Conservation (phyloP, 2,113 vertebrate genomes). For the Camelus dromedarius region DNA sequence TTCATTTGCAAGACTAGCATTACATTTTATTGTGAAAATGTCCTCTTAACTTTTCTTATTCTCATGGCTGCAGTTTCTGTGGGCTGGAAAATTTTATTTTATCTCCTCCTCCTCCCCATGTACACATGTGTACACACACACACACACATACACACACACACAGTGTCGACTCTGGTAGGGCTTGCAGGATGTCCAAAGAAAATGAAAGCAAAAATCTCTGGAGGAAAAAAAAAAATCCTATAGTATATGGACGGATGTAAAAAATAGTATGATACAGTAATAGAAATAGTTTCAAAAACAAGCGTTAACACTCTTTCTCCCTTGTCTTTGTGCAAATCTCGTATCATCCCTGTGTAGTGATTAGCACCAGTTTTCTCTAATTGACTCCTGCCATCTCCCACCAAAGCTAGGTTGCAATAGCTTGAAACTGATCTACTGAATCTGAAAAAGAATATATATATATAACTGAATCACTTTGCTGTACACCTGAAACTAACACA, state of each 20-base stretch:
- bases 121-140: not conserved
- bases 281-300: not conserved
- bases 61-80: not conserved
- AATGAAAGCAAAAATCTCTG: not conserved
- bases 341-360: not conserved
- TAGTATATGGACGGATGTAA: not conserved
- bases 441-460: too few species aligned
- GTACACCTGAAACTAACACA: too few species aligned
- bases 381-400: not conserved
- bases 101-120: not conserved
- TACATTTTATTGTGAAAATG: slow-evolving; percentile 46
- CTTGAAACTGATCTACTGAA: not conserved
- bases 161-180: not conserved
- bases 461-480: too few species aligned
- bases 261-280: not conserved
- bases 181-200: not conserved
- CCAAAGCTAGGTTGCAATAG: not conserved
- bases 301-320: not conserved
- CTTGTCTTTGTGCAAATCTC: not conserved
- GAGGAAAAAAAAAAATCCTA: not conserved
- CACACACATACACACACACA: not conserved
- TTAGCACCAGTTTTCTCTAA: not conserved
- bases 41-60: slow-evolving; percentile 30
- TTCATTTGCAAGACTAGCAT: slow-evolving; percentile 33
- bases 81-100: slow-evolving; percentile 10